phyloP scores from a whole-genome alignment of 2,888 invertebrate genomes.

The Caenorhabditis japonica region DNA sequence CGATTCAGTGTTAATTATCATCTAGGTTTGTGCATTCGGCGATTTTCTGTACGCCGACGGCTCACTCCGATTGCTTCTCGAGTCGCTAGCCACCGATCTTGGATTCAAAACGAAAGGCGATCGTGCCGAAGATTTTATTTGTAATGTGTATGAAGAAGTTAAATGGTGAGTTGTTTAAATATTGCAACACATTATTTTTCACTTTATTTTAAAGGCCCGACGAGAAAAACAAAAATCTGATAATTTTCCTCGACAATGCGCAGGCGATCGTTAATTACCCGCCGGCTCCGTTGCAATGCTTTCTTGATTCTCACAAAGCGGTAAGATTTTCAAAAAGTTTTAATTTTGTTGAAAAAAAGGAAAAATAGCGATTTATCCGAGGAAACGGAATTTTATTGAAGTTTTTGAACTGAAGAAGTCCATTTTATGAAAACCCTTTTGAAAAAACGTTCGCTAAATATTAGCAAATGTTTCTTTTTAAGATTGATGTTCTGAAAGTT shows the following conservation, averaged over 20 bases:
- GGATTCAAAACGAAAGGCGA: slow-evolving; percentile 38
- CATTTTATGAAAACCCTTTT: too few species aligned
- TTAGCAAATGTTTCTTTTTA: too few species aligned
- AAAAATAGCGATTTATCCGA: too few species aligned
- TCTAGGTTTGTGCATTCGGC: slow-evolving; percentile 19
- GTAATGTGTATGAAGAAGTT: slow-evolving; percentile 19
- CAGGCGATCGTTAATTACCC: slow-evolving; percentile 42
- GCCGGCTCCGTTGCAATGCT: slow-evolving; percentile 33
- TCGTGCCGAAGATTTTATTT: slow-evolving; percentile 31
- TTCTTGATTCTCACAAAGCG: slow-evolving; percentile 37
- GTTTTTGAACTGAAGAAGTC: too few species aligned
- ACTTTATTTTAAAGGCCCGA: slow-evolving; percentile 18
- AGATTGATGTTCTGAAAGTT: slow-evolving; percentile 34
- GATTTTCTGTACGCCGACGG: slow-evolving; percentile 53
- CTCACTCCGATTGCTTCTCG: slow-evolving; percentile 30
- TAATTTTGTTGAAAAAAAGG: too few species aligned
- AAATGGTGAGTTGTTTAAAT: slow-evolving; percentile 17
- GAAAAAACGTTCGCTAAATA: too few species aligned
- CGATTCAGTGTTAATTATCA: background rate
- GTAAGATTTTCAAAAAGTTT: slow-evolving; percentile 3
- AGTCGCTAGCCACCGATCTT: slow-evolving; percentile 27
- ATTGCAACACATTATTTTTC: background rate
- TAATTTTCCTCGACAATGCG: slow-evolving; percentile 46
- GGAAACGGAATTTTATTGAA: too few species aligned
- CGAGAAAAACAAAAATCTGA: slow-evolving; percentile 20